Conservation (phyloP, 2,113 vertebrate genomes). For the Erythrolamprus reginae region DNA sequence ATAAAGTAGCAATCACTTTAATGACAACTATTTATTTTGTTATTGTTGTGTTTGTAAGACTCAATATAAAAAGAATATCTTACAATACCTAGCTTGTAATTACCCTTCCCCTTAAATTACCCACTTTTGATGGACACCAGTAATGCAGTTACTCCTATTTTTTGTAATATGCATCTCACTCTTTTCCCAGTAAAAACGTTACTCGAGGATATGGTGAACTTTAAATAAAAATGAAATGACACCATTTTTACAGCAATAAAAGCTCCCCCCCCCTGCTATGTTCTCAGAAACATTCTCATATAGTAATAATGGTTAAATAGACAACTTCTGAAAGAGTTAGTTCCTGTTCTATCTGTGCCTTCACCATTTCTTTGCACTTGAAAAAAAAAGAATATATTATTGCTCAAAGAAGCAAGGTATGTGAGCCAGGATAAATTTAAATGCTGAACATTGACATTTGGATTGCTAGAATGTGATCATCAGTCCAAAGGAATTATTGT, state of each 20-base stretch:
- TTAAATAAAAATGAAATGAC: not conserved
- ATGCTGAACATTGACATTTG: not conserved
- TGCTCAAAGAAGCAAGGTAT: not conserved
- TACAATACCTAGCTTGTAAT: not conserved
- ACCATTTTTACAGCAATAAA: not conserved
- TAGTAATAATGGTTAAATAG: not conserved
- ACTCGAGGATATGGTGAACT: not conserved
- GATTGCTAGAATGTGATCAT: not conserved
- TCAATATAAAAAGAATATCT: not conserved
- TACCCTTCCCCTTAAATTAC: fast-evolving
- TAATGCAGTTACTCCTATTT: not conserved
- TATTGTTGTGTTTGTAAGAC: not conserved
- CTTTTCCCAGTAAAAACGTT: not conserved
- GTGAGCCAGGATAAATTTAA: not conserved
- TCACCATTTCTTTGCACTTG: not conserved
- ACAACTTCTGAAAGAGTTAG: not conserved
- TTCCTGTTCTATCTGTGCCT: not conserved
- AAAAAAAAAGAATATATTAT: not conserved
- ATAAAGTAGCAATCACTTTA: not conserved
- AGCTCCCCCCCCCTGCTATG: not conserved
- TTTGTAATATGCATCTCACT: not conserved
- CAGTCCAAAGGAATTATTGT: not conserved
- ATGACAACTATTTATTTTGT: not conserved
- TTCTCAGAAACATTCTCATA: not conserved
- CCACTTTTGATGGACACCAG: not conserved